phyloP scores from a whole-genome alignment of 1,140 invertebrate species.

The Drosophila auraria region DNA sequence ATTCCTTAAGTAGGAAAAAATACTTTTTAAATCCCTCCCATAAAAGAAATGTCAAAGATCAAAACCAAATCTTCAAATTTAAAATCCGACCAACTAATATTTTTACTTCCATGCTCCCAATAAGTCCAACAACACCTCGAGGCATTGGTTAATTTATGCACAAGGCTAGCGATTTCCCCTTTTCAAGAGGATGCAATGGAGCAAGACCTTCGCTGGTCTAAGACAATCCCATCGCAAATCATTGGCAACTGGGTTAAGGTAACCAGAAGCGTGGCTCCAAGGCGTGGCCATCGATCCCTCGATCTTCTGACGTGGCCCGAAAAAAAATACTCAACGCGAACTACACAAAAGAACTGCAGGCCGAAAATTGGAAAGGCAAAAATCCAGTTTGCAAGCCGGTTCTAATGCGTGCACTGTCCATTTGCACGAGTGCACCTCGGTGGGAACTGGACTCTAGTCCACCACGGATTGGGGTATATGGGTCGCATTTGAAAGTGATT shows the following conservation, averaged over 20 bases:
- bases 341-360: constrained; percentile 40
- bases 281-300: constrained; percentile 60
- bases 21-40: background rate
- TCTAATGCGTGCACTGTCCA: constrained; percentile 73
- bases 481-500: constrained; percentile 78
- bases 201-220: constrained; percentile 38
- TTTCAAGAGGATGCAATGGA: constrained; percentile 37
- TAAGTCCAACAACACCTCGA: constrained; percentile 5
- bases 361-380: constrained; percentile 76
- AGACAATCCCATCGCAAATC: constrained; percentile 35
- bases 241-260: constrained; percentile 71
- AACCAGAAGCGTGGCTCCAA: constrained; percentile 43
- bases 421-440: constrained; percentile 14
- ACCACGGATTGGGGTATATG: constrained; percentile 48
- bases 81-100: background rate
- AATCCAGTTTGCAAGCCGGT: constrained; percentile 67
- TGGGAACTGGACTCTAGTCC: constrained; percentile 41
- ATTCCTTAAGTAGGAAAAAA: background rate
- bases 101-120: background rate
- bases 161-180: constrained; percentile 53
- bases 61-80: background rate
- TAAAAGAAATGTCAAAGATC: background rate
- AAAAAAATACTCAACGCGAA: constrained; percentile 21
- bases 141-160: constrained; percentile 57
- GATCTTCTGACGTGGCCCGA: constrained; percentile 47